Evolutionary conservation across 2,113 vertebrate species (phyloP), one percentile per base, ranked within the genome.

Genomic region (Actenoides lindsayi): DNA sequence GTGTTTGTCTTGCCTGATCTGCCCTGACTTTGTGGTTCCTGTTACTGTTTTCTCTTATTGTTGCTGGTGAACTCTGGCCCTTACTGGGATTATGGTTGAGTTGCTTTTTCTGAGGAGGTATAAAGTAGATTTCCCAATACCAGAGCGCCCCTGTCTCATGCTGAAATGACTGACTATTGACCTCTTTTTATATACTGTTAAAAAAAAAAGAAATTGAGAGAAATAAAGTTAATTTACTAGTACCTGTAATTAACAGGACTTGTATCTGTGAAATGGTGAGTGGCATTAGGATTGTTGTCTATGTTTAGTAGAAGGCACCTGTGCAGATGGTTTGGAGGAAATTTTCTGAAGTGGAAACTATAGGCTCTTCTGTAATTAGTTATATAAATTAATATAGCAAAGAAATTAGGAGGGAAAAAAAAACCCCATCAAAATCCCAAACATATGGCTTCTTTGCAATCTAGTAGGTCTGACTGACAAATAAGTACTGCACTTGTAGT

Each of bases 1-100:
- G 8, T 89, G 53, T 95, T 94, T 94, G 21, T 87, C 56, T 91
- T 96, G 44, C 39, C 48, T 83, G 83, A 92, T 86, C 88, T 96
- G 68, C 53, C 62, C 80, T 75, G 83, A 78, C 80, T 93, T 70
- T 93, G 75, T 92, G 60, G 73, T 86, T 89, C 79, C 88, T 63
- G 76, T 88, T 88, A 57, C 46, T 90, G 42, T 94, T 92, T 31
- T 73, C 35, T 94, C 28, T 51, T 57, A 57, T 59, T 86, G 75
- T 75, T 89, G 64, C 64, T 78, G 35, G 21, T 92, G 89, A 89
- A 70, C 80, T 93, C 65, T 68, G 65, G 16, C 53, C 60, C 11
- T n/a, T 81, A 70, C 18, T 1, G 13, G 75, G 30, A 41, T 89
- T 92, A 71, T 41, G 57, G 83, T 75, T 65, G 86, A 64, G 56